Evolutionary conservation across 1,140 invertebrate genomes (phyloP).

Genomic region (Scaptomyza pallida): DNA sequence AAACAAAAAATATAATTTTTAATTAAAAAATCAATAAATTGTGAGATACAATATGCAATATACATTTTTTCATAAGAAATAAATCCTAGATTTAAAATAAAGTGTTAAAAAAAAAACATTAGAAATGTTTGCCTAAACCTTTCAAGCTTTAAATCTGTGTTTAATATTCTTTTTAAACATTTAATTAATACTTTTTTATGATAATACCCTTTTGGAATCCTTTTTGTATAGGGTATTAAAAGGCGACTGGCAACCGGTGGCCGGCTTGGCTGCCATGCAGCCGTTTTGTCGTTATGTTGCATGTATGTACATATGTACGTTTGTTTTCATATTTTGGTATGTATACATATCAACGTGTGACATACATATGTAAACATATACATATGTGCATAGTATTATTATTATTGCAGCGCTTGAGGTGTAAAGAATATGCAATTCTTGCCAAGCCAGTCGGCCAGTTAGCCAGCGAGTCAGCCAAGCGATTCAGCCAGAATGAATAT

Average conservation of each 20-base stretch:
- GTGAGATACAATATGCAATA: too few relatives aligned
- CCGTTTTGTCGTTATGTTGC: constrained; percentile 19
- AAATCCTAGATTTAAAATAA: too few relatives aligned
- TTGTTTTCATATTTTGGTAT: constrained; percentile 9
- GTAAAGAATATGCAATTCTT: constrained; percentile 74
- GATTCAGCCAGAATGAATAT: constrained; percentile 38
- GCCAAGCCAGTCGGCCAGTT: constrained; percentile 62
- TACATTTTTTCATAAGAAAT: too few relatives aligned
- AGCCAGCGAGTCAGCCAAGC: constrained; percentile 31
- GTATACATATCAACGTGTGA: constrained; percentile 27
- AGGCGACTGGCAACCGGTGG: constrained; percentile 23
- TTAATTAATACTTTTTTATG: too few relatives aligned
- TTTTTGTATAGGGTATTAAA: constrained; percentile 12
- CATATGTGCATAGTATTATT: constrained; percentile 42
- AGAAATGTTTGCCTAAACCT: too few relatives aligned
- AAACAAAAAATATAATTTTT: too few relatives aligned
- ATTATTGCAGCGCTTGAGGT: constrained; percentile 40
- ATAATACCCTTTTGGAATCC: background rate
- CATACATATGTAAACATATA: constrained; percentile 39
- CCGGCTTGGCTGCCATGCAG: constrained; percentile 5
- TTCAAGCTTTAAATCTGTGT: too few relatives aligned
- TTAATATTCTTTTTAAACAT: too few relatives aligned
- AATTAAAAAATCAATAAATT: too few relatives aligned
- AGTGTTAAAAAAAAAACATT: too few relatives aligned
- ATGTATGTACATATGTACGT: background rate